phyloP scores from a whole-genome alignment of 2,113 vertebrate genomes.

The Fregata magnificens region DNA sequence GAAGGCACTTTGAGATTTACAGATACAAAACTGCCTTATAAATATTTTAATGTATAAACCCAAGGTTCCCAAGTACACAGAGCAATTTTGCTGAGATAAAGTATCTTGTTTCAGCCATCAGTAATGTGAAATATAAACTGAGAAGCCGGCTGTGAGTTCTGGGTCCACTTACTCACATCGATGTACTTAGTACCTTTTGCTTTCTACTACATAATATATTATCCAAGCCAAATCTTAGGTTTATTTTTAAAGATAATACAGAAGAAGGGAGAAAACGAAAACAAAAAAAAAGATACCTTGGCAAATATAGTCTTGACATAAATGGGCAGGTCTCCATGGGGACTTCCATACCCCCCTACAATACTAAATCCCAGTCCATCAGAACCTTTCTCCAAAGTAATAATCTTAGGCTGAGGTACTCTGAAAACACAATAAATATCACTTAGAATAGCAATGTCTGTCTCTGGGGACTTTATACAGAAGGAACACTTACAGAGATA shows the following conservation, averaged over 20 bases:
- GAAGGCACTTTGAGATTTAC: neutral
- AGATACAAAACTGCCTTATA: neutral
- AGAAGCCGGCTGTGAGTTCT: neutral
- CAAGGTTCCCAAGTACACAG: neutral
- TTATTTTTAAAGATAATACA: conserved; percentile 12
- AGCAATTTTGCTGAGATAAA: conserved; percentile 10
- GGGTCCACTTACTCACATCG: neutral
- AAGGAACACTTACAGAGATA: conserved; percentile 25
- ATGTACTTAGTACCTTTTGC: neutral
- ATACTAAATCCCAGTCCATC: conserved; percentile 97
- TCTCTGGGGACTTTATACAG: conserved; percentile 35
- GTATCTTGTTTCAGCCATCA: neutral
- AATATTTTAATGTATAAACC: neutral
- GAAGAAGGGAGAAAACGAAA: conserved; percentile 14
- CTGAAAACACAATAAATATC: conserved; percentile 80
- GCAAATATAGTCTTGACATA: conserved; percentile 98
- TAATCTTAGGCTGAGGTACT: conserved; percentile 82
- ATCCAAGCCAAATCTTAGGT: conserved; percentile 17
- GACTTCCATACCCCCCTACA: conserved; percentile 93
- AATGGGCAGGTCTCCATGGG: conserved; percentile 96
- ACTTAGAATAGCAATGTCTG: conserved; percentile 60
- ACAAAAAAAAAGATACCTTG: conserved; percentile 81
- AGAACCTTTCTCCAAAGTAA: conserved; percentile 92
- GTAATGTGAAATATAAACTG: neutral
- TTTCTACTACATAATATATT: neutral